Evolutionary conservation across 2,888 invertebrate genomes (phyloP), one percentile per base, ranked within the genome.

Genomic region (Drosophila limbata): DNA sequence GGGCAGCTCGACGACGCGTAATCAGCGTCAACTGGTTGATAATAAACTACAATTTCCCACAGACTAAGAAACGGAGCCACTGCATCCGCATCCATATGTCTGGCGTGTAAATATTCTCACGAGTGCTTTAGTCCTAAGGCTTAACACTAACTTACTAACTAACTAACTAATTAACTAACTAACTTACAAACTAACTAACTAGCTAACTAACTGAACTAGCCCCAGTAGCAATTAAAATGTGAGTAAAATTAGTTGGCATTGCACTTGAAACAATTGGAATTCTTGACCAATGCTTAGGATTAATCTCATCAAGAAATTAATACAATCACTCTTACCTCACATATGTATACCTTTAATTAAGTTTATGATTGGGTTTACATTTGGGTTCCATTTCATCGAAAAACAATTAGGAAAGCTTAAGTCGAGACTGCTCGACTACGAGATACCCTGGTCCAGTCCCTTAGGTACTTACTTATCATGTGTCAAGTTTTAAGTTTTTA

Each of bases 61-160:
- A 39, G 78, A 78, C 73, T 90, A 90, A 68, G 25, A 67, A 45
- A 15, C 40, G 35, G 21, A 56, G 21, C 25, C 6, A 25, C 35
- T 56, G 56, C 56, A 45, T 35, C 33, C 57, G 56, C 56, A 45
- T 35, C 33, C 57, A 57, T 25, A 21, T 47, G 11, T 37, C 35
- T 59, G 71, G 64, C 72, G 53, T 88, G 84, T 88, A 86, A 73
- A 76, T 79, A 79, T 57, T 65, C 45, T 62, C 56, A 57, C 25
- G 42, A 55, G 69, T 82, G 73, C 69, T 79, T 79, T 66, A 77
- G 51, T 19, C n/a, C 39, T 63, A 75, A 64, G 53, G 39, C 55
- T 39, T 42, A 35, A 35, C 19, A 50, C 53, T 39, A 70, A 21
- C 57, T 28, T 35, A 59, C 21, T 35, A 42, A 33, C 37, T 63